Evolutionary conservation across 2,113 vertebrate genomes (phyloP), one percentile per base, ranked within the genome.

Genomic region (Dicerorhinus sumatrensis): DNA sequence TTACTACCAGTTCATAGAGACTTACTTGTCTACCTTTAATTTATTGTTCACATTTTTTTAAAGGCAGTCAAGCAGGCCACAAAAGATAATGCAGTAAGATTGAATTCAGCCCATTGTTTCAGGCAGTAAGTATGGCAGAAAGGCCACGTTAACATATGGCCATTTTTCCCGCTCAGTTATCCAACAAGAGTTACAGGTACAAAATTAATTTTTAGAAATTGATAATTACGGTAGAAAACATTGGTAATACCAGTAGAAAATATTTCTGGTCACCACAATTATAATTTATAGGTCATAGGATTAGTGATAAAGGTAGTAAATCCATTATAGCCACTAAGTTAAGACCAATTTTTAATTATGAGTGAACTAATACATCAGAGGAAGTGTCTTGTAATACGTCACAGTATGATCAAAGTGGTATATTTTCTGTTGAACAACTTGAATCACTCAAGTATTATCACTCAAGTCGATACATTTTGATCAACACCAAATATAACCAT

Each of bases 61-160:
- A 97, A 97, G 31, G 60, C 76, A 88, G 72, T 85, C 42, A 90
- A 27, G 62, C 73, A 88, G 67, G 1, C 13, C 91, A 60, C 54
- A 65, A 17, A 90, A 18, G 21, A 67, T 77, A 98, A 79, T 51
- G 13, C 17, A 42, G 3, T 62, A 67, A 56, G 75, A 97, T 36
- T 10, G 80, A 97, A 48, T 18, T 36, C 29, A 29, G 72, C 21
- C 73, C 5, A 70, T 69, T 70, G 17, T 14, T 86, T 70, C 39
- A 10, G 13, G 7, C 76, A 60, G 33, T 51, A 89, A 92, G 2
- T 51, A 63, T 33, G 27, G 48, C 73, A 63, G 25, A 93, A 18
- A 89, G 80, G 83, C 76, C 88, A 91, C 80, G 95, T 96, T 97
- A 96, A 85, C 73, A 93, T 81, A 91, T 36, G 54, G 18, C 13